Percentiles rank a stretch among this genome's conserved stretches.
Evolutionary conservation across 2,797 vertebrate genomes (phyloP).

Genomic region (Erpetoichthys calabaricus): DNA sequence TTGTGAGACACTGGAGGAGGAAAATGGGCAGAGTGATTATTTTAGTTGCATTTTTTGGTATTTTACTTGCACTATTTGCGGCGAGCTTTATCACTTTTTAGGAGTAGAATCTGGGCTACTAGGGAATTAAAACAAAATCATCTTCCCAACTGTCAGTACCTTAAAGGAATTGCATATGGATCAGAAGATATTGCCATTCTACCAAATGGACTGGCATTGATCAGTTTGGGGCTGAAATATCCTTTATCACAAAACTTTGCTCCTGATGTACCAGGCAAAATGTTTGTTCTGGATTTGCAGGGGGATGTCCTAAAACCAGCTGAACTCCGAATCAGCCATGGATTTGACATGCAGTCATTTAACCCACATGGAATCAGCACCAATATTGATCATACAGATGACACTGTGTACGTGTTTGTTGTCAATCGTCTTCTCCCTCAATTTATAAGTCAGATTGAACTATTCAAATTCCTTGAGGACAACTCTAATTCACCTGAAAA

Average conservation of each 20-base stretch:
- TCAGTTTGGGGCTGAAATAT: constrained; percentile 74
- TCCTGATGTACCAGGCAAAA: constrained; percentile 50
- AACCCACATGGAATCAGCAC: constrained; percentile 76
- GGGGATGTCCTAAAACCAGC: constrained; percentile 38
- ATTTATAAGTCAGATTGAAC: constrained; percentile 38
- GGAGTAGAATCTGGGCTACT: constrained; percentile 34
- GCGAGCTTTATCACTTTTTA: constrained; percentile 40
- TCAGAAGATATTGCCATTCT: constrained; percentile 81
- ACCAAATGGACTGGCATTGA: constrained; percentile 64
- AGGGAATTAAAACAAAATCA: constrained; percentile 33
- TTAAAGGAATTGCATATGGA: constrained; percentile 56
- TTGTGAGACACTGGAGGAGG: no score
- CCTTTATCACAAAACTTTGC: constrained; percentile 40
- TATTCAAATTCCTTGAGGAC: constrained; percentile 48
- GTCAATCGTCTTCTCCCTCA: constrained; percentile 66
- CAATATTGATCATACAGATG: constrained; percentile 50
- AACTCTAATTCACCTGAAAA: constrained; percentile 46
- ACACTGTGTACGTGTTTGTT: constrained; percentile 66
- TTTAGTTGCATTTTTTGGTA: constrained; percentile 23
- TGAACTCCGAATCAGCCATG: constrained; percentile 51
- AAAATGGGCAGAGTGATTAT: constrained; percentile 39
- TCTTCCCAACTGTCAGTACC: constrained; percentile 43
- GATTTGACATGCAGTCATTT: constrained; percentile 59
- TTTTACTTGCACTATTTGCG: constrained; percentile 31
- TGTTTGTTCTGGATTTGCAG: constrained; percentile 59